phyloP scores from a whole-genome alignment of 1,140 invertebrate species.

The Apis mellifera region DNA sequence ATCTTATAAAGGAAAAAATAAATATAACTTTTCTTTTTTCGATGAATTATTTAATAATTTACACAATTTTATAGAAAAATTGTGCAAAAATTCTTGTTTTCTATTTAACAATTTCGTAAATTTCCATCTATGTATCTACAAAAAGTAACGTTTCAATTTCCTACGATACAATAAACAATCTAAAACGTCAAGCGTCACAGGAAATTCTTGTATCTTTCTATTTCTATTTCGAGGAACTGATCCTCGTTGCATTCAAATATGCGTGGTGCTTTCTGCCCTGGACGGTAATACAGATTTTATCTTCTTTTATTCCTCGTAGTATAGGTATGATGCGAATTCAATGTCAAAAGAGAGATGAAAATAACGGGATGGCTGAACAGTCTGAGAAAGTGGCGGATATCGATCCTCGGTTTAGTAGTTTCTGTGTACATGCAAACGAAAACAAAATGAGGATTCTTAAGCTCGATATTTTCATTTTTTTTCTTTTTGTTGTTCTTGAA shows the following conservation, averaged over 20 bases:
- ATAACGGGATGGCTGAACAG: slow-evolving; percentile 32
- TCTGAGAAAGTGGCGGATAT: slow-evolving; percentile 54
- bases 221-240: neutral
- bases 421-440: slow-evolving; percentile 17
- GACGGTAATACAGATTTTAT: slow-evolving; percentile 10
- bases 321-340: slow-evolving; percentile 48
- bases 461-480: neutral
- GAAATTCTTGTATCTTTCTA: neutral
- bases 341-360: slow-evolving; percentile 63
- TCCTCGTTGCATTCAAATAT: slow-evolving; percentile 1
- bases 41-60: too few relatives aligned
- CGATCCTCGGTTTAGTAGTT: slow-evolving; percentile 42
- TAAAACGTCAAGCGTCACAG: neutral
- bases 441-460: slow-evolving; percentile 6
- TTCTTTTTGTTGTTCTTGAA: neutral
- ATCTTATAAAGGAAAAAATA: too few relatives aligned
- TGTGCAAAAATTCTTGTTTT: too few relatives aligned
- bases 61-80: too few relatives aligned
- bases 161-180: neutral
- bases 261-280: neutral
- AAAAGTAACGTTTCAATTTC: neutral
- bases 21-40: too few relatives aligned
- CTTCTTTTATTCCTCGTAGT: slow-evolving; percentile 46
- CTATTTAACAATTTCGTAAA: too few relatives aligned
- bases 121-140: too few relatives aligned